phyloP scores from a whole-genome alignment of 1,140 invertebrate species.

The Nixonia krombeini region DNA sequence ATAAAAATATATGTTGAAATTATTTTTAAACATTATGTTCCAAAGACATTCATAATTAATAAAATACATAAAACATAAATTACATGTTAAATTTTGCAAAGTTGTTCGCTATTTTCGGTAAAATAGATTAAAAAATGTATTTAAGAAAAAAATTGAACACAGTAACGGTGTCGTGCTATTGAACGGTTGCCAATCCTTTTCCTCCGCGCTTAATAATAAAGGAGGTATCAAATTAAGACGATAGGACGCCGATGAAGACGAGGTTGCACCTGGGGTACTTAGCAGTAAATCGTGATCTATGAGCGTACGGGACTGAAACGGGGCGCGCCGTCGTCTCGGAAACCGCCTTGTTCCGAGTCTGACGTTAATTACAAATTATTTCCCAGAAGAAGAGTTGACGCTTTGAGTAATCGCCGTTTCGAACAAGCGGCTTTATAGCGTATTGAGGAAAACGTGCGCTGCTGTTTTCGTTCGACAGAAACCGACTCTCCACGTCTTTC shows the following conservation, averaged over 20 bases:
- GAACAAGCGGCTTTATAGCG: conserved; percentile 31
- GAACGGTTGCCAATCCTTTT: not conserved
- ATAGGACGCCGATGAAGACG: conserved; percentile 35
- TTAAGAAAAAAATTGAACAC: too few relatives aligned
- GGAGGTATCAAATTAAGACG: conserved; percentile 23
- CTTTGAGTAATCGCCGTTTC: conserved; percentile 35
- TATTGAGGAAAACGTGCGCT: too few relatives aligned
- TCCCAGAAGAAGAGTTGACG: conserved; percentile 14
- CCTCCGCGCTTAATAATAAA: conserved; percentile 22
- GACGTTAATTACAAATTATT: conserved; percentile 54
- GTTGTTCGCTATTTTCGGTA: too few relatives aligned
- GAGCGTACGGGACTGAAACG: conserved; percentile 8
- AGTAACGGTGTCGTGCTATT: too few relatives aligned
- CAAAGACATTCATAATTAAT: too few relatives aligned
- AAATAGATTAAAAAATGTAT: not conserved
- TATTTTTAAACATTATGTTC: too few relatives aligned
- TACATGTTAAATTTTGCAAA: too few relatives aligned
- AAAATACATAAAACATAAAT: too few relatives aligned
- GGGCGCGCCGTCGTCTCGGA: conserved; percentile 6
- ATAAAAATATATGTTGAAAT: too few relatives aligned
- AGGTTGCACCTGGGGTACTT: conserved; percentile 37
- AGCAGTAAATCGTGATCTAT: conserved; percentile 45
- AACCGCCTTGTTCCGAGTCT: conserved; percentile 23
- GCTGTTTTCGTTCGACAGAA: too few relatives aligned
- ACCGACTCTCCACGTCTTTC: too few relatives aligned